Base-by-base conservation (phyloP, 2,797 vertebrate species). In the Pyrocephalus nanus region DNA sequence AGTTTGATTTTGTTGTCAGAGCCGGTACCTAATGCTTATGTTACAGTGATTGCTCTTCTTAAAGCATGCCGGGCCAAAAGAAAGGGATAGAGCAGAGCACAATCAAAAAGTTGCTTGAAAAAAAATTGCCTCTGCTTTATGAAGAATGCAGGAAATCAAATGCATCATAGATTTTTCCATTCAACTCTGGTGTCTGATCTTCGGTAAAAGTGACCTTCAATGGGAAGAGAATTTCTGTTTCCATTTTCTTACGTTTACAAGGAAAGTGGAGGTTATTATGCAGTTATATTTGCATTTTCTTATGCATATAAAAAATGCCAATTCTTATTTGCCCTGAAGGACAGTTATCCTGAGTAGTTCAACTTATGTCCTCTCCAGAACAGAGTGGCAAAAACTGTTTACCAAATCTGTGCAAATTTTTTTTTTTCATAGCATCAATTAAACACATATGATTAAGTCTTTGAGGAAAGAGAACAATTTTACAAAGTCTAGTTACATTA, bases 1-100 rank as follows among this genome's bases (percentile, higher is more conserved):
- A 77, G 75, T 86, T 86, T 91, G 72, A 91, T 95, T 83, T 88
- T 42, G 62, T 93, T 95, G 89, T 91, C 90, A 93, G 70, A 92
- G 67, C 57, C 64, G 57, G 70, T 80, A 50, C 42, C 83, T 94
- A 75, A 64, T 84, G 53, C 55, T 80, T 84, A 16, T 61, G 67
- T 94, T 93, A 26, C 48, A 90, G 69, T 86, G 61, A 93, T 93
- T 97, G 90, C 57, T 88, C 69, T 77, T 76, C 48, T 88, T 81
- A 34, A 48, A 75, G 54, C 5, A 10, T 50, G 45, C 64, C 64
- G 72, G 54, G 66, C 42, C 73, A 53, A 72, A 94, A 81, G 76
- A 92, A 88, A 72, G 27, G 26, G 20, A 51, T 36, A 53, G 40
- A 90, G 18, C 34, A 91, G 60, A 84, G 61, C 25, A 38, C 76